Base-by-base conservation (phyloP, 2,888 invertebrate genomes). In the Archaeoteleia sp. region DNA sequence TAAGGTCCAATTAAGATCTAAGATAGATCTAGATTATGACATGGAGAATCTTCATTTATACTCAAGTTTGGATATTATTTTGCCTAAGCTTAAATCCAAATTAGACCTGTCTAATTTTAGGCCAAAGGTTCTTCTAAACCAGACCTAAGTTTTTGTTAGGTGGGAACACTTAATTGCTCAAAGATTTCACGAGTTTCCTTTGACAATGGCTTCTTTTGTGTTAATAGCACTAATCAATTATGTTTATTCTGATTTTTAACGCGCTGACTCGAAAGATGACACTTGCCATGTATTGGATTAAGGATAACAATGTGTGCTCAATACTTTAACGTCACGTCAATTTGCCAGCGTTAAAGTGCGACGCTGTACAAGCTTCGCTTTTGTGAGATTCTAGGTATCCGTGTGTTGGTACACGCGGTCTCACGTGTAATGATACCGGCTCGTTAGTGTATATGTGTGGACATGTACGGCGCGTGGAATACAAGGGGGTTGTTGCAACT, bases 401-500 rank as follows among this genome's bases (percentile, higher is more conserved):
- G 34, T 35, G 20, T 35, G 17, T 17, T 17, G 20, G 17, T 17
- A 13, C 10, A 23, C 40, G 23, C 15, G 15, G 54, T 6, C 35
- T 51, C 39, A 34, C 46, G 43, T 61, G 45, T 51, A 67, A 61
- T 57, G 55, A 34, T 60, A 49, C 61, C 39, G 39, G 57, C 54
- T 42, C n/a, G 60, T 57, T 37, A 32, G 49, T 60, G 57, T 39
- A 20, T 9, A 12, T n/a, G 12, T 53, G 48, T 55, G 49, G 46
- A 57, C 53, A 58, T 39, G 34, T 43, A 45, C 37, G 46, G 17
- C 57, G 35, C 53, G 49, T 51, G 65, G 57, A 51, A 17, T 27
- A 29, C 15, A 32, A 62, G 68, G 58, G 71, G 74, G 68, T 72
- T 72, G 71, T 73, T 80, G 83, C 83, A 84, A 85, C 82, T 84